These are phyloP conservation scores for Pogonomyrmex californicus DNA, from an alignment of 1,140 invertebrate genomes.

Conservation along the genomic window DNA sequence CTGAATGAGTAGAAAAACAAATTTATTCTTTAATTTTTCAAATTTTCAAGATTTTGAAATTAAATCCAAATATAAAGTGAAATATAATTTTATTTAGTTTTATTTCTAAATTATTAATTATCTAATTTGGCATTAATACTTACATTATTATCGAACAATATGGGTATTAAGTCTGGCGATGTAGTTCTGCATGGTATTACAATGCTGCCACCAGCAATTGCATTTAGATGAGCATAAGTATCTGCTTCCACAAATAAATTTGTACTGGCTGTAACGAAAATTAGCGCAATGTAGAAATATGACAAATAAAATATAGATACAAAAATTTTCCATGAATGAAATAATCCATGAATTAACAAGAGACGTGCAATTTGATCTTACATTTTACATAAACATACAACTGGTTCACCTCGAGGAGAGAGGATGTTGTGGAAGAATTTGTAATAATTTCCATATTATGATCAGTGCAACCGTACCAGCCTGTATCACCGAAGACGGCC, in stretches of 20 bases:
- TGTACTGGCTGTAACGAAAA: conserved; percentile 85
- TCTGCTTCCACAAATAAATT: conserved; percentile 87
- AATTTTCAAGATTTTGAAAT: conserved; percentile 9
- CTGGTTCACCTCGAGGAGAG: conserved; percentile 80
- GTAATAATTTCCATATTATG: conserved; percentile 79
- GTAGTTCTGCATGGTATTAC: conserved; percentile 91
- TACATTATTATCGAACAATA: conserved; percentile 65
- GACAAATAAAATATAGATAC: neutral
- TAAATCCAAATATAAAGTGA: too few relatives aligned
- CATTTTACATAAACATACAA: conserved; percentile 91
- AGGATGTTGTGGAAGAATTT: conserved; percentile 76
- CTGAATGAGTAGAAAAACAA: neutral
- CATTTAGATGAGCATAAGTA: conserved; percentile 79
- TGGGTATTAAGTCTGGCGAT: conserved; percentile 85
- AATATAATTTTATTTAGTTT: neutral
- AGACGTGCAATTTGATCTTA: conserved; percentile 79
- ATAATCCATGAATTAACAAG: neutral
- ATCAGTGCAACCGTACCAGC: conserved; percentile 89
- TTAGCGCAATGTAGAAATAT: conserved; percentile 3
- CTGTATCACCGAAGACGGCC: conserved; percentile 85
- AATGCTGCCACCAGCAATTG: conserved; percentile 83
- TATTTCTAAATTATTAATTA: neutral
- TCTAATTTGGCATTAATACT: conserved; percentile 6
- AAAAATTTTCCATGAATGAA: neutral
- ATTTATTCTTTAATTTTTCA: neutral